phyloP scores from a whole-genome alignment of 2,113 vertebrate species.

The Geothlypis trichas region DNA sequence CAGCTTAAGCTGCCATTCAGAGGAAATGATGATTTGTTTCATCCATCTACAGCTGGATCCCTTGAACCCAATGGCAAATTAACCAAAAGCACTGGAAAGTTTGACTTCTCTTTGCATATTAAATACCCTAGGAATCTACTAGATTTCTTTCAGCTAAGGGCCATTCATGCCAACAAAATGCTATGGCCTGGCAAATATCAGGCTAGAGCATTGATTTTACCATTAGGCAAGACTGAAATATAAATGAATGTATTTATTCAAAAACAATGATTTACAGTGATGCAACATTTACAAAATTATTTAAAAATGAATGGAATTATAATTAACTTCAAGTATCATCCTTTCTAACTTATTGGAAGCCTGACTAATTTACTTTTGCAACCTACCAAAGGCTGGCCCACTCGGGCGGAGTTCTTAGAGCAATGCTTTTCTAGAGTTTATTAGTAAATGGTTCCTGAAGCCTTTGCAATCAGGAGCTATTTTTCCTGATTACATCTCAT shows the following conservation, averaged over 20 bases:
- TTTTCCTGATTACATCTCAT: neutral
- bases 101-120: neutral
- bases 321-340: neutral
- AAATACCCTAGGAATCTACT: neutral
- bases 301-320: neutral
- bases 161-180: neutral
- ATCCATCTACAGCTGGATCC: neutral
- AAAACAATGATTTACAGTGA: neutral
- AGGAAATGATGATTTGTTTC: neutral
- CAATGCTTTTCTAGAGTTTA: accelerated
- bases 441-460: neutral
- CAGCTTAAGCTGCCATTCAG: neutral
- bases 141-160: neutral
- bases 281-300: neutral
- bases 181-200: neutral
- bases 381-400: neutral
- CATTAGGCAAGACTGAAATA: neutral
- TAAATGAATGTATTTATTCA: neutral
- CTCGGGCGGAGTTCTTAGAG: neutral
- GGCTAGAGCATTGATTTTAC: neutral
- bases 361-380: neutral
- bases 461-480: neutral
- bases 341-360: neutral
- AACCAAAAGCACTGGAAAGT: neutral
- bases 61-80: neutral